Percentiles rank a stretch among this genome's conserved stretches.
phyloP scores from a whole-genome alignment of 2,888 invertebrate species.

The Caenorhabditis imperialis region DNA sequence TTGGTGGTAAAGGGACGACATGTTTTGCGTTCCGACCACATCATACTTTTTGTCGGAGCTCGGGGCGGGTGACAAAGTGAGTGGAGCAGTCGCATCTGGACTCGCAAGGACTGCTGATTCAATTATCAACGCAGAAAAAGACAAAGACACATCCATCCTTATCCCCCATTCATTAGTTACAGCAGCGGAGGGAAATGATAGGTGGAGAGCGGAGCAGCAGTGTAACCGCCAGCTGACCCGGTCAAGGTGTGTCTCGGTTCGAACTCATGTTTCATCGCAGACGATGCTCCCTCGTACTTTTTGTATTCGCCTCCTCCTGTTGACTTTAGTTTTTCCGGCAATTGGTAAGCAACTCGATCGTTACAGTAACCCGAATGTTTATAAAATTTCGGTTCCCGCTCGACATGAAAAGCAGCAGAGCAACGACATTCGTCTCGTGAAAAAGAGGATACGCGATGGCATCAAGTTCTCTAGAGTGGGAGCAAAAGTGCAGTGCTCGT shows the following conservation, averaged over 20 bases:
- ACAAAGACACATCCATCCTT: neutral
- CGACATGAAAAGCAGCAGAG: slow-evolving; percentile 21
- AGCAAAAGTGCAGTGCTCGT: no score
- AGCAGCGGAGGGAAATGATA: no score
- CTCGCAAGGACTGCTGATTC: slow-evolving; percentile 41
- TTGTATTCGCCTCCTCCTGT: no score
- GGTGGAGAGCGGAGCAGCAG: slow-evolving; percentile 11
- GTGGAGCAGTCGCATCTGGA: no score
- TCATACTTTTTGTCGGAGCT: slow-evolving; percentile 11
- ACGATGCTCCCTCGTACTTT: no score
- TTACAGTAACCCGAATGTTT: no score
- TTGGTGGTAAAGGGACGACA: slow-evolving; percentile 27
- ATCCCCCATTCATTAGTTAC: no score
- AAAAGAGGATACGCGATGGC: slow-evolving; percentile 39
- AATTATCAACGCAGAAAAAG: slow-evolving; percentile 25
- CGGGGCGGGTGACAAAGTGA: slow-evolving; percentile 21
- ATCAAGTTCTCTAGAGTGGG: slow-evolving; percentile 51
- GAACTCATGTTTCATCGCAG: no score
- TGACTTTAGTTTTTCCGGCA: no score
- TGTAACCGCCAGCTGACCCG: slow-evolving; percentile 52
- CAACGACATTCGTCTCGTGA: slow-evolving; percentile 37
- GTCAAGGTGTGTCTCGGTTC: slow-evolving; percentile 15
- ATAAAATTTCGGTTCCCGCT: neutral
- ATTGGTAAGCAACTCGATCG: no score
- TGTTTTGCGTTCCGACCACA: slow-evolving; percentile 33